phyloP scores from a whole-genome alignment of 1,140 invertebrate genomes.

The Drosophila littoralis region DNA sequence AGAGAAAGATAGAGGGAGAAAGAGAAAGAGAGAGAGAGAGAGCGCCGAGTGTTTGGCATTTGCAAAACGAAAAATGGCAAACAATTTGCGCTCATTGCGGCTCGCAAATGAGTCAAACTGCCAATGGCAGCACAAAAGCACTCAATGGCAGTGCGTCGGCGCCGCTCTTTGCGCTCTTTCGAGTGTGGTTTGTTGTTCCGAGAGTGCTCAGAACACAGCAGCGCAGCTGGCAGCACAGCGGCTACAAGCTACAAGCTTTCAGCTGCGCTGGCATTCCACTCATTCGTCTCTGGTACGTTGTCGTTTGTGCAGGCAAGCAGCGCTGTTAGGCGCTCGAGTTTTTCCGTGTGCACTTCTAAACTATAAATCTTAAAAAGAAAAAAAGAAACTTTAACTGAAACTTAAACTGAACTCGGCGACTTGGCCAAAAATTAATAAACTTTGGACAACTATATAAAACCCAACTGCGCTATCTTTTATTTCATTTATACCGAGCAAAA shows the following conservation, averaged over 20 bases:
- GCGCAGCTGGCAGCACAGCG: slow-evolving; percentile 28
- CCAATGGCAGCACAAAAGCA: slow-evolving; percentile 3
- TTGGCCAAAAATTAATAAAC: slow-evolving; percentile 23
- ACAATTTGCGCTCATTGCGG: slow-evolving; percentile 26
- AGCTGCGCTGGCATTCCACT: slow-evolving; percentile 69
- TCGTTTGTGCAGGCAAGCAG: slow-evolving; percentile 64
- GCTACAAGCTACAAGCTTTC: slow-evolving; percentile 51
- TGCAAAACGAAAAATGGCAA: slow-evolving; percentile 10
- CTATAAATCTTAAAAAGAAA: slow-evolving; percentile 36
- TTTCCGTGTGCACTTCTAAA: slow-evolving; percentile 75
- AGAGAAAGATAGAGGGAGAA: background rate
- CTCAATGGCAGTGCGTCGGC: slow-evolving; percentile 41
- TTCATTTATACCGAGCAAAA: slow-evolving; percentile 15
- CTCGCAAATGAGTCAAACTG: slow-evolving; percentile 19
- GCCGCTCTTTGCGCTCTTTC: slow-evolving; percentile 12
- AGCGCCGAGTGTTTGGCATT: slow-evolving; percentile 25
- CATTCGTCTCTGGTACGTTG: slow-evolving; percentile 77
- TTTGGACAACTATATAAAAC: background rate
- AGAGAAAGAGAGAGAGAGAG: background rate
- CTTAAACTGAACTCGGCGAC: slow-evolving; percentile 42
- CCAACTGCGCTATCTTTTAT: slow-evolving; percentile 17
- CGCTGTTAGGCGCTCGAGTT: slow-evolving; percentile 59
- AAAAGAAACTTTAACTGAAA: slow-evolving; percentile 22
- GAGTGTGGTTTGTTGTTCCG: slow-evolving; percentile 16
- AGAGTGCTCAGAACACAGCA: slow-evolving; percentile 19